Evolutionary conservation across 2,797 vertebrate species (phyloP), one percentile per base, ranked within the genome.

Genomic region (Chaenodraco wilsoni): DNA sequence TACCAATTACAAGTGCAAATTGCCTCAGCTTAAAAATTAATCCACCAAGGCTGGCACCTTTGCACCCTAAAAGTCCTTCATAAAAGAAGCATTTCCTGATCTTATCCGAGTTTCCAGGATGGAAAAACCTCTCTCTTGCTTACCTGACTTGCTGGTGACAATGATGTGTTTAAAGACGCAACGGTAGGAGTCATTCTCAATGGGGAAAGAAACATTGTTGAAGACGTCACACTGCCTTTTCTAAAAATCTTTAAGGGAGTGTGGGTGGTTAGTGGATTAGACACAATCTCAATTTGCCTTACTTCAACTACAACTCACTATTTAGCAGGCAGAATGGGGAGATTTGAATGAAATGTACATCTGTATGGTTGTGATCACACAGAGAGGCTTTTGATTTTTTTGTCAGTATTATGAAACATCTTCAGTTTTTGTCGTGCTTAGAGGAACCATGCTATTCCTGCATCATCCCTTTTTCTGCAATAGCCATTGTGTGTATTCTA

Each of bases 1-100:
- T 90, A 87, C 84, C 81, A 82, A 90, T 85, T 88, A 88, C 81
- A 86, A 82, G 86, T 88, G 84, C 84, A 91, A 92, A 90, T 88
- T 90, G 82, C 81, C 76, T 88, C 76, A 80, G 83, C 85, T 90
- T 90, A 88, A 83, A 88, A 87, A 89, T 86, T 82, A 89, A 91
- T 89, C 87, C 85, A 83, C 85, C 84, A 83, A 89, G 82, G 79
- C 84, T 86, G 84, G 67, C 75, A 86, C 85, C 88, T 91, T 82
- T 90, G 87, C 83, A 80, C 86, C 80, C 78, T 81, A 82, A 89
- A 89, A 78, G 83, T 66, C 80, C 78, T 86, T 80, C 74, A 79
- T 75, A 85, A 91, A 84, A 73, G 56, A 82, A 82, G 73, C 79
- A 70, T 79, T 81, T 74, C 82, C 62, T 85, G 87, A 92, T 89